Percentiles rank a stretch among this genome's conserved stretches.
These are phyloP conservation scores for Phallusia fumigata DNA, from an alignment of 23 tunicate genomes.

Conservation along the genomic window DNA sequence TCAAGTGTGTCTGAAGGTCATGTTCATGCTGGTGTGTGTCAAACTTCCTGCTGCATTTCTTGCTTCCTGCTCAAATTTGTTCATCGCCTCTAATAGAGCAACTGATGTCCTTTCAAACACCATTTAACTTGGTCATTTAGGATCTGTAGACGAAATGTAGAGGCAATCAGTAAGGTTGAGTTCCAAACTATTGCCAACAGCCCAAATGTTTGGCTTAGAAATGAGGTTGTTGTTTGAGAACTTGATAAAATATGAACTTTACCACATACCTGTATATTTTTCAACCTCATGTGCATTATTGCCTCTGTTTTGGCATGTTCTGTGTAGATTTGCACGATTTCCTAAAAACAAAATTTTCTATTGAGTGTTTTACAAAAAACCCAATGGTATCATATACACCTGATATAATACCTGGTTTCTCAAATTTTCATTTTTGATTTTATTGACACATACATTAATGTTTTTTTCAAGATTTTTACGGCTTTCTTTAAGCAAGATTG, in stretches of 20 bases:
- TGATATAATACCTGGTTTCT: background rate
- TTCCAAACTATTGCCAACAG: too few relatives aligned
- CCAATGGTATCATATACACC: background rate
- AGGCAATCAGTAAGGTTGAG: too few relatives aligned
- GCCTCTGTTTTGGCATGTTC: background rate
- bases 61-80: background rate
- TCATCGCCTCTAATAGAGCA: background rate
- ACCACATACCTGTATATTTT: background rate
- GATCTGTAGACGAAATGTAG: too few relatives aligned
- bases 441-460: background rate
- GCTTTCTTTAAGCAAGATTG: background rate
- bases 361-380: background rate
- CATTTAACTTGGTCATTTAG: background rate
- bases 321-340: background rate
- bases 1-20: background rate
- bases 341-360: background rate
- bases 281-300: background rate
- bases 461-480: background rate
- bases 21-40: background rate
- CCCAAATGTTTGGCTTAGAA: too few relatives aligned
- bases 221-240: too few relatives aligned
- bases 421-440: background rate
- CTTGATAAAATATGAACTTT: background rate
- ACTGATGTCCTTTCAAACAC: background rate
- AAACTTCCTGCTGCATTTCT: background rate